Percentiles rank a stretch among this genome's conserved stretches.
phyloP scores from a whole-genome alignment of 2,797 vertebrate genomes.

The Lithobates pipiens region DNA sequence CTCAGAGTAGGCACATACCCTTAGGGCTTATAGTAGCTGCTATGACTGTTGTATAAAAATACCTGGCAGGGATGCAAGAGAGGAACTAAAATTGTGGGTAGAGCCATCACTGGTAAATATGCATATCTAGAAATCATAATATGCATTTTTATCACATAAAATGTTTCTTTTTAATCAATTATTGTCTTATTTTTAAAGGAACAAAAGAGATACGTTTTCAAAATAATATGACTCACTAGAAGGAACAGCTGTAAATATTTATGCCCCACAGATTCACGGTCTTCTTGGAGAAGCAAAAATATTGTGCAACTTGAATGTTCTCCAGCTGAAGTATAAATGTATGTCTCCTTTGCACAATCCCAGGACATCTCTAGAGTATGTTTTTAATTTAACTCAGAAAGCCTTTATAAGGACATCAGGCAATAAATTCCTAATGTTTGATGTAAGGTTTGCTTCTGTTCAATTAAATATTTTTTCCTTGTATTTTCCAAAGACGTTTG shows the following conservation, averaged over 20 bases:
- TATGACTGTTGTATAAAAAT: too few relatives aligned
- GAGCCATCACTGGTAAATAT: background rate
- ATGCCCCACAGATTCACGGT: slow-evolving; percentile 21
- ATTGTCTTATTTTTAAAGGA: background rate
- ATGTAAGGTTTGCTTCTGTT: slow-evolving; percentile 37
- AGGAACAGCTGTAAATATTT: slow-evolving; percentile 43
- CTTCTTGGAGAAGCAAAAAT: slow-evolving; percentile 1
- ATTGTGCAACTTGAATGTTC: slow-evolving; percentile 33
- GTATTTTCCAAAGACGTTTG: background rate
- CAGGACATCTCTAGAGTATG: slow-evolving; percentile 17
- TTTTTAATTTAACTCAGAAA: slow-evolving; percentile 45
- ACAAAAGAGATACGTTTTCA: background rate
- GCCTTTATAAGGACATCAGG: slow-evolving; percentile 8
- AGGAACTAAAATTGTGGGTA: too few relatives aligned
- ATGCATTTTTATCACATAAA: background rate
- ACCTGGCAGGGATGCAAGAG: too few relatives aligned
- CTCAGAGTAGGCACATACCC: too few relatives aligned
- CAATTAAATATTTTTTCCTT: background rate
- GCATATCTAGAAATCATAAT: background rate
- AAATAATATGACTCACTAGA: slow-evolving; percentile 6
- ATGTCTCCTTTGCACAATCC: slow-evolving; percentile 6
- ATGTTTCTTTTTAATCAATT: background rate
- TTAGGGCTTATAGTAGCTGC: too few relatives aligned
- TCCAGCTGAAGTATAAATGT: slow-evolving; percentile 28
- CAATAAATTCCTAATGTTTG: slow-evolving; percentile 1